Base-by-base conservation (phyloP, 1,140 invertebrate genomes). In the Coptotermes formosanus region DNA sequence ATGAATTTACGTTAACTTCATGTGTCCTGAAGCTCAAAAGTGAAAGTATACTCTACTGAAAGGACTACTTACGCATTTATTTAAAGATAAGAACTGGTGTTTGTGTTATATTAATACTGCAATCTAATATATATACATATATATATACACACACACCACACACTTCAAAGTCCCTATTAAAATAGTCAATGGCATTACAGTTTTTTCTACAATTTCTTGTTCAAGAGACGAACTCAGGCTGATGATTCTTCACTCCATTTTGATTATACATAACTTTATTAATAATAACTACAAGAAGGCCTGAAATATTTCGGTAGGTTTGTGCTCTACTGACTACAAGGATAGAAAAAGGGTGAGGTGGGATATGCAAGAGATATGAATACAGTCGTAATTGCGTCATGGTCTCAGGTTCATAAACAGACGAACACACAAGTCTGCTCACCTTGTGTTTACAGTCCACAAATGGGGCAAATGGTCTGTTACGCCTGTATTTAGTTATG, bases 161-260 rank as follows among this genome's bases (percentile, higher is more conserved):
- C 64, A 75, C 14, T 75, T 75, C 30, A 75, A 75, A 75, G 64
- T 30, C 9, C 64, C 64, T 75, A 75, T 75, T 75, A 75, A 75
- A 75, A 75, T 75, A 75, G 64, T 75, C 64, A 75, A 75, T 75
- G 64, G n/a, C n/a, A 75, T n/a, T 75, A 75, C 64, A 30, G 64
- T 30, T 23, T 64, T 59, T 64, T 64, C 59, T 64, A 64, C 59
- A 64, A 23, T 64, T 64, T 64, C 45, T 55, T 55, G 19, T 55
- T 21, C 11, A 8, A 55, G 64, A 75, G 25, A 75, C n/a, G 25
- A 9, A 75, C 19, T 23, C 14, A 64, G 11, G 59, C 7, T 75
- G 25, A 75, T 14, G 25, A 75, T 30, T 25, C n/a, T 8, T 75
- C 25, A 75, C 8, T 75, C 64, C 64, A 75, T 75, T 75, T 75